These are phyloP conservation scores for Drosophila grimshawi DNA, from an alignment of 1,140 invertebrate genomes.

Conservation along the genomic window DNA sequence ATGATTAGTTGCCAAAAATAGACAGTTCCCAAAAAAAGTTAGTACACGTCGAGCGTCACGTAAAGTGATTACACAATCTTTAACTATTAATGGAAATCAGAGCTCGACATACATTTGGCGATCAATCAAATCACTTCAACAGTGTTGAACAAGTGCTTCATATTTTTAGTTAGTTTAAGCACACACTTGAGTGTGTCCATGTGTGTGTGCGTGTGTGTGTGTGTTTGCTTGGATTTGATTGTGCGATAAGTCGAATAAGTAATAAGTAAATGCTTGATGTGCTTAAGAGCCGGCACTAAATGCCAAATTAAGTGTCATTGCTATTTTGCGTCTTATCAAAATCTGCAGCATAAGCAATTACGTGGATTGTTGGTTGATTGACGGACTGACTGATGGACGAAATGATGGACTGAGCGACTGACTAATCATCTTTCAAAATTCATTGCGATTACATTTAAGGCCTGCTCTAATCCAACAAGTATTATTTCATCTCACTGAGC, in stretches of 20 bases:
- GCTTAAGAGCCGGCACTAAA: slow-evolving; percentile 37
- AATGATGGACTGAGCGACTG: slow-evolving; percentile 36
- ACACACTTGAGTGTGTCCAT: too few relatives aligned
- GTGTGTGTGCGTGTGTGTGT: not conserved
- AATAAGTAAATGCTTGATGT: not conserved
- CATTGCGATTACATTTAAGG: slow-evolving; percentile 68
- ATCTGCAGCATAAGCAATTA: slow-evolving; percentile 39
- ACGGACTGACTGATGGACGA: slow-evolving; percentile 19
- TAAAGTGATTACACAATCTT: too few relatives aligned
- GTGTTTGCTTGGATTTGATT: not conserved
- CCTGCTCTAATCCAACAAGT: slow-evolving; percentile 59
- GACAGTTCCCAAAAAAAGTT: too few relatives aligned
- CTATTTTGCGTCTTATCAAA: slow-evolving; percentile 24
- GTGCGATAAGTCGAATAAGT: slow-evolving; percentile 2
- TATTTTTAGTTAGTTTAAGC: too few relatives aligned
- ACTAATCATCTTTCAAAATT: slow-evolving; percentile 74
- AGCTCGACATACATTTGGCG: too few relatives aligned
- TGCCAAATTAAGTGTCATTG: slow-evolving; percentile 55
- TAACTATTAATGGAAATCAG: too few relatives aligned
- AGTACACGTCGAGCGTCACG: too few relatives aligned
- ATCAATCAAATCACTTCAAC: too few relatives aligned
- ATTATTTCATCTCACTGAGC: slow-evolving; percentile 70
- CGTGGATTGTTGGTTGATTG: slow-evolving; percentile 31
- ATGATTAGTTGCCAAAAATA: too few relatives aligned
- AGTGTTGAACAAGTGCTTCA: too few relatives aligned